Percentiles rank a stretch among this genome's conserved stretches.
These are phyloP conservation scores for Acleris laterana DNA, from an alignment of 2,888 invertebrate species.

Conservation along the genomic window DNA sequence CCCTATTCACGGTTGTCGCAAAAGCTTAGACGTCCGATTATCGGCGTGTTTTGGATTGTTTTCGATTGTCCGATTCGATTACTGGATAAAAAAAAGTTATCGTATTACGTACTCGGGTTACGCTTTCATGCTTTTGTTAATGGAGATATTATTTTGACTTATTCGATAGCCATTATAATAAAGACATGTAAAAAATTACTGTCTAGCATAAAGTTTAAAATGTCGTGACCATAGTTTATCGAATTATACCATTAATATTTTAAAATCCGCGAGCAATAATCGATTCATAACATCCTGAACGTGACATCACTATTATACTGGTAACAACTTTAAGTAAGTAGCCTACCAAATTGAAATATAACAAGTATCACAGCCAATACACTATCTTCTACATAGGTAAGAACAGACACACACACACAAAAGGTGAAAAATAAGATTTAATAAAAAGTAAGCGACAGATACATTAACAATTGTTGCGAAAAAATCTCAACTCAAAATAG, in stretches of 20 bases:
- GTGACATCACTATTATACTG: not conserved
- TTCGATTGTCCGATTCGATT: constrained; percentile 67
- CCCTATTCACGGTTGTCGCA: constrained; percentile 63
- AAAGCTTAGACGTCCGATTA: constrained; percentile 73
- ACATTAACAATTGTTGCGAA: too few relatives aligned
- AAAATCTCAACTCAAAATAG: too few relatives aligned
- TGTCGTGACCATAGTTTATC: too few relatives aligned
- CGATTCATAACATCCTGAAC: constrained; percentile 1
- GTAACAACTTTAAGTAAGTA: too few relatives aligned
- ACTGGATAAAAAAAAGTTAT: constrained; percentile 33
- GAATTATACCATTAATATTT: too few relatives aligned
- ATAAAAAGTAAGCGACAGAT: too few relatives aligned
- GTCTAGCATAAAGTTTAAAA: too few relatives aligned
- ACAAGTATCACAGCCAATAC: too few relatives aligned
- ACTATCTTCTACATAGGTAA: too few relatives aligned
- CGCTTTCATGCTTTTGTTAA: constrained; percentile 7
- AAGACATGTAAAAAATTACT: not conserved
- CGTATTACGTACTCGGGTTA: constrained; percentile 28
- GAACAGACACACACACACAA: too few relatives aligned
- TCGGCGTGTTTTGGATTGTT: constrained; percentile 74
- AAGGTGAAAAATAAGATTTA: too few relatives aligned
- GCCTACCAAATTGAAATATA: too few relatives aligned
- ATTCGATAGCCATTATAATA: not conserved
- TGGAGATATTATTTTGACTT: constrained; percentile 5
- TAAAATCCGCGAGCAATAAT: constrained; percentile 29